These are phyloP conservation scores for Harpagus bidentatus DNA, from an alignment of 2,113 vertebrate species.

Conservation along the genomic window DNA sequence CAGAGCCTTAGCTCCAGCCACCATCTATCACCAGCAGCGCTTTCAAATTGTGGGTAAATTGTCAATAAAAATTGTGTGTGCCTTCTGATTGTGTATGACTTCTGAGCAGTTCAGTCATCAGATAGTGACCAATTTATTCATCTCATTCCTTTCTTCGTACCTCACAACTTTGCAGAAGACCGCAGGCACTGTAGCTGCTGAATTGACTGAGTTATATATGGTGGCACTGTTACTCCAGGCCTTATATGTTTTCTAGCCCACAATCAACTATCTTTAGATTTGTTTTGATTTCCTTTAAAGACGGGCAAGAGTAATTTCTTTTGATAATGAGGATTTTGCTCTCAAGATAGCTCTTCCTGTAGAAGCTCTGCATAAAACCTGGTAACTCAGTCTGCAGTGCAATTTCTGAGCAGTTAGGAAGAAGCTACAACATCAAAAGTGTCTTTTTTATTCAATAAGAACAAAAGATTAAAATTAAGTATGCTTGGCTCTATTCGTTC, in stretches of 20 bases:
- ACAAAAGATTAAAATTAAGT: neutral
- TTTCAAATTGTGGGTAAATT: conserved; percentile 39
- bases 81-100: conserved; percentile 34
- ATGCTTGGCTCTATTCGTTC: neutral
- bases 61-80: conserved; percentile 36
- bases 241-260: neutral
- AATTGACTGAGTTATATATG: neutral
- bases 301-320: neutral
- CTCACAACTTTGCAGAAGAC: conserved; percentile 1
- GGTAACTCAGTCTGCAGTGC: neutral
- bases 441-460: neutral
- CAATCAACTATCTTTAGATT: neutral
- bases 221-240: conserved; percentile 6
- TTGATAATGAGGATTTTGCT: neutral
- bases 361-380: neutral
- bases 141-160: neutral
- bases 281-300: conserved; percentile 18
- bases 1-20: conserved; percentile 1
- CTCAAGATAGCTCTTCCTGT: neutral
- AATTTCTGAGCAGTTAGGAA: neutral
- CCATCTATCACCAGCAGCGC: conserved; percentile 36
- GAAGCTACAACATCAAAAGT: neutral
- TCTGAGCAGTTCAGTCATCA: conserved; percentile 45
- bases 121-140: conserved; percentile 41
- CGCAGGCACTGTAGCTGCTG: neutral